Base-by-base conservation (phyloP, 2,797 vertebrate genomes). In the Enteromius fasciolatus region DNA sequence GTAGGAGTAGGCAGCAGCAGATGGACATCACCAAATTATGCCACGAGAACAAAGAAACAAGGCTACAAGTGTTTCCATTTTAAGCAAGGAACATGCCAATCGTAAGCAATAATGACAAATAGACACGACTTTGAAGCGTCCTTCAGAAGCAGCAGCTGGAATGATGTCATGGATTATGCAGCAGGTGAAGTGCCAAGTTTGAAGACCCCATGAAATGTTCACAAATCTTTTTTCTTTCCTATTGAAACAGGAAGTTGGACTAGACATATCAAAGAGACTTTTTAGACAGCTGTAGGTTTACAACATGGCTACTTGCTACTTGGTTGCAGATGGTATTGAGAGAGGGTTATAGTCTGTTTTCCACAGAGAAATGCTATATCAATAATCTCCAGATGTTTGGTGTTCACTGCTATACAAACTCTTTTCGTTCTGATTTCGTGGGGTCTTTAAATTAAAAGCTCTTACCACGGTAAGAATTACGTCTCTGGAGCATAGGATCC, bases 381-480 rank as follows among this genome's bases (percentile, higher is more conserved):
- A 36, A 52, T 33, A 14, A 52, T 74, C 31, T 74, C 28, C 0
- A 15, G 28, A 46, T 10, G 23, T 46, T 44, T 63, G 39, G n/a
- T 7, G 31, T 12, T 39, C 66, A 57, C 23, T 41, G 15, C 33
- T 28, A 69, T 7, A 78, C 3, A 67, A 57, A 41, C 48, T 23
- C 28, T 61, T 61, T 63, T 28, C 0, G 28, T 63, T 63, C 11
- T 20, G 4, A 31, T 44, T 76, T 76, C 74, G 44, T 63, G 36
- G 74, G 57, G 57, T 63, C 54, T 63, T 61, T 12, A 36, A 57
- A 83, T 54, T 25, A 1, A 1, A 74, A 83, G 67, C 15, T 87
- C 93, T 92, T 92, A 99, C 98, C 98, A 85, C 97, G 94, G 90
- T 98, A 99, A 36, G 98, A 99, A 90, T 98, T 98, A 63, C 97